A percentile compares a stretch with the other conserved stretches of the same genome.
phyloP scores from a whole-genome alignment of 1,140 invertebrate species.

The Tribolium madens region DNA sequence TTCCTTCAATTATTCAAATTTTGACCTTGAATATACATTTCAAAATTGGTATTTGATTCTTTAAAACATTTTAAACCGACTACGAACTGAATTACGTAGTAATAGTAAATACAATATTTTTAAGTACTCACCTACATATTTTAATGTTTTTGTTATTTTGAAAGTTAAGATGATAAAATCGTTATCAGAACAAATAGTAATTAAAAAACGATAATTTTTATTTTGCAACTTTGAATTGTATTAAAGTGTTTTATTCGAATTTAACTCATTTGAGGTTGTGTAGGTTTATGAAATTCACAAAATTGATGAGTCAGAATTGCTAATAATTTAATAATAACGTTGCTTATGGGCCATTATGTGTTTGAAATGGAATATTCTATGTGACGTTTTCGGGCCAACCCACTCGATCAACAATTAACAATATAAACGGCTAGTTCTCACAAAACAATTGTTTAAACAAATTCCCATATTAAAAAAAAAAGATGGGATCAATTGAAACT shows the following conservation, averaged over 20 bases:
- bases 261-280: not conserved
- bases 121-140: not conserved
- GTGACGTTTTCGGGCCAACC: slow-evolving; percentile 4
- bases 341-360: slow-evolving; percentile 4
- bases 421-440: slow-evolving; percentile 10
- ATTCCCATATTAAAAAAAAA: not conserved
- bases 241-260: not conserved
- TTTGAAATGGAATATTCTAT: slow-evolving; percentile 31
- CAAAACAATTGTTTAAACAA: slow-evolving; percentile 20
- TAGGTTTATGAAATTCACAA: not conserved
- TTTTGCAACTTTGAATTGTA: slow-evolving; percentile 1
- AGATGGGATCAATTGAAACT: not conserved
- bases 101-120: not conserved
- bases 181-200: slow-evolving; percentile 14
- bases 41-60: slow-evolving; percentile 19
- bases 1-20: not conserved
- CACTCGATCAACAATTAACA: slow-evolving; percentile 24
- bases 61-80: not conserved
- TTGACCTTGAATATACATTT: not conserved
- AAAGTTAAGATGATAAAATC: not conserved
- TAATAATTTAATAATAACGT: slow-evolving; percentile 36
- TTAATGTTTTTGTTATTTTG: not conserved
- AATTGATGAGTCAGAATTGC: slow-evolving; percentile 32
- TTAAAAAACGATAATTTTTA: slow-evolving; percentile 4
- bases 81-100: not conserved